Evolutionary conservation across 1,140 invertebrate species (phyloP).

Genomic region (Formica selysi): DNA sequence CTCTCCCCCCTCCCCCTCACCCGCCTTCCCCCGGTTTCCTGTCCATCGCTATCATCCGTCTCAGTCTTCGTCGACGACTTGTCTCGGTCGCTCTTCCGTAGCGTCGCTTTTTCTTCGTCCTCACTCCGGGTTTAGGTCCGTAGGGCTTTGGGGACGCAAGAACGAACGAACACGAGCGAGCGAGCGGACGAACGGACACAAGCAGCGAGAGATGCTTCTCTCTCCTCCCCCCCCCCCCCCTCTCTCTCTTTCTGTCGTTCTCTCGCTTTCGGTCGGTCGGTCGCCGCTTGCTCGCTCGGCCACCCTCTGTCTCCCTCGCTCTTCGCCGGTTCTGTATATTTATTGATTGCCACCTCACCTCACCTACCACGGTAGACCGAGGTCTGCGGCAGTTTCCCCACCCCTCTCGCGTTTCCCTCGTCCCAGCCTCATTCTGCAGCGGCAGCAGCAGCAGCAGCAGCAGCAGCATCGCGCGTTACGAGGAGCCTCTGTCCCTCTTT

Average conservation of each 20-base stretch:
- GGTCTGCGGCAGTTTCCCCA: constrained; percentile 79
- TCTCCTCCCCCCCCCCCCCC: background rate
- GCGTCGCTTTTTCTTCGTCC: constrained; percentile 60
- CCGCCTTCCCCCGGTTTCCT: constrained; percentile 44
- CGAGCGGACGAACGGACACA: constrained; percentile 64
- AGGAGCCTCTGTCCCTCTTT: constrained; percentile 66
- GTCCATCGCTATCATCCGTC: constrained; percentile 68
- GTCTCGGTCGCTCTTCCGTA: constrained; percentile 29
- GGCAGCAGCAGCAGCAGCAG: constrained; percentile 47
- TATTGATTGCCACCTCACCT: constrained; percentile 86
- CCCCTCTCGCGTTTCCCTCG: constrained; percentile 72
- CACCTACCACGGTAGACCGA: constrained; percentile 74
- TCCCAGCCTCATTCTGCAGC: constrained; percentile 74
- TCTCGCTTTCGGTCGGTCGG: constrained; percentile 25
- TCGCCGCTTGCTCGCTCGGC: constrained; percentile 50
- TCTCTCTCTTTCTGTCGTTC: constrained; percentile 2
- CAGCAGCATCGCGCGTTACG: constrained; percentile 68
- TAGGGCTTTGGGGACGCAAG: constrained; percentile 77
- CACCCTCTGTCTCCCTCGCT: constrained; percentile 61
- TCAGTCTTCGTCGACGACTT: constrained; percentile 59
- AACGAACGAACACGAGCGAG: constrained; percentile 64
- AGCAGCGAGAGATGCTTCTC: constrained; percentile 63
- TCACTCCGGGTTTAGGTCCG: constrained; percentile 71
- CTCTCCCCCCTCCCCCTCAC: background rate
- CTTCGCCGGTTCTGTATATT: constrained; percentile 84